Percentiles rank a stretch among this genome's conserved stretches.
Evolutionary conservation across 2,113 vertebrate species (phyloP).

Genomic region (Chaetodon auriga): DNA sequence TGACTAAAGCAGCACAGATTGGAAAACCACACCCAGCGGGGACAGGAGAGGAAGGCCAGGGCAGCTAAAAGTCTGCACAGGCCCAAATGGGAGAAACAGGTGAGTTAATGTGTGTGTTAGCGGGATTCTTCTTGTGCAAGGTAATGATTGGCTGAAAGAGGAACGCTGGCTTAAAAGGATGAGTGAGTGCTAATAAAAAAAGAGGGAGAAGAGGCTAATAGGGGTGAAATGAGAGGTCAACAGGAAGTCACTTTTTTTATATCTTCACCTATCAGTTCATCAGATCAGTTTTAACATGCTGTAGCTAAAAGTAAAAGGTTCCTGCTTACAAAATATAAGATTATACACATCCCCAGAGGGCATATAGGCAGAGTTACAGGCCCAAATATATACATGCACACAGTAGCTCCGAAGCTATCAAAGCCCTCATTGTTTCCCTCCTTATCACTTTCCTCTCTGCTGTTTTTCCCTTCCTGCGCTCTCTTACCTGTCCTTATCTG

Average conservation of each 20-base stretch:
- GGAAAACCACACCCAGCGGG: slow-evolving; percentile 72
- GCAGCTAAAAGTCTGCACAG: slow-evolving; percentile 41
- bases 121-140: slow-evolving; percentile 56
- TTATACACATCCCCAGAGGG: neutral
- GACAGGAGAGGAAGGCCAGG: slow-evolving; percentile 59
- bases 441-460: slow-evolving; percentile 74
- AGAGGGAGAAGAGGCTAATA: slow-evolving; percentile 38
- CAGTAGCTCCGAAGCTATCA: slow-evolving; percentile 57
- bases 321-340: slow-evolving; percentile 34
- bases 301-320: neutral
- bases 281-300: neutral
- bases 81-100: slow-evolving; percentile 77
- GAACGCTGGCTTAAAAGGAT: slow-evolving; percentile 45
- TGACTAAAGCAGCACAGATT: slow-evolving; percentile 71
- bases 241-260: slow-evolving; percentile 33
- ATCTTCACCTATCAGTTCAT: slow-evolving; percentile 20
- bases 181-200: slow-evolving; percentile 50
- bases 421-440: slow-evolving; percentile 72
- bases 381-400: slow-evolving; percentile 43
- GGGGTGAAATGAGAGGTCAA: slow-evolving; percentile 52
- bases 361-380: slow-evolving; percentile 4
- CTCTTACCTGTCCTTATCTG: slow-evolving; percentile 80
- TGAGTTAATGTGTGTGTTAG: slow-evolving; percentile 42
- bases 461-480: slow-evolving; percentile 74
- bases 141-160: slow-evolving; percentile 51